phyloP scores from a whole-genome alignment of 2,113 vertebrate genomes.

The Actinemys pallida region DNA sequence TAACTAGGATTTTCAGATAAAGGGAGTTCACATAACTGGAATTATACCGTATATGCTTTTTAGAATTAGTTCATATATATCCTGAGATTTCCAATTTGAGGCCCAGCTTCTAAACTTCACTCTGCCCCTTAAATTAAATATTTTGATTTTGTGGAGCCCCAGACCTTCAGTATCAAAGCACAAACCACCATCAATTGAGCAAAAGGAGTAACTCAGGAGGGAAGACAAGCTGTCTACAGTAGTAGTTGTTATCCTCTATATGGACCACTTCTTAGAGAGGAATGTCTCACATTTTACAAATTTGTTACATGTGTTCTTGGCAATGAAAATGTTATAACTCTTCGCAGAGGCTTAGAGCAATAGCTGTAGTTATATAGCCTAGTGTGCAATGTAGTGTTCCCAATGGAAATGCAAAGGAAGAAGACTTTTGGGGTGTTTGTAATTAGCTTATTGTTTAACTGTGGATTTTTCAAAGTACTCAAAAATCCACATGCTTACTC shows the following conservation, averaged over 20 bases:
- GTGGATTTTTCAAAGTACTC: neutral
- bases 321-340: neutral
- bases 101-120: neutral
- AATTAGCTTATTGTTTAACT: neutral
- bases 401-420: neutral
- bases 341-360: neutral
- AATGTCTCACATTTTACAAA: neutral
- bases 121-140: neutral
- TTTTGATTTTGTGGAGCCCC: neutral
- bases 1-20: neutral
- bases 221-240: neutral
- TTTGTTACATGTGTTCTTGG: neutral
- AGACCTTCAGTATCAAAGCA: neutral
- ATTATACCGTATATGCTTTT: too few relatives aligned
- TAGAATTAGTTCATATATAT: rapidly evolving
- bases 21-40: too few relatives aligned
- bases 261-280: neutral
- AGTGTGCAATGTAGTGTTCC: neutral
- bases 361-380: neutral
- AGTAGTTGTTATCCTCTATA: neutral
- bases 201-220: neutral
- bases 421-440: neutral
- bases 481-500: rapidly evolving
- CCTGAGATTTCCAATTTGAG: neutral
- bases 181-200: rapidly evolving